Evolutionary conservation across 2,888 invertebrate species (phyloP), one percentile per base, ranked within the genome.

Genomic region (Phasia obesa): DNA sequence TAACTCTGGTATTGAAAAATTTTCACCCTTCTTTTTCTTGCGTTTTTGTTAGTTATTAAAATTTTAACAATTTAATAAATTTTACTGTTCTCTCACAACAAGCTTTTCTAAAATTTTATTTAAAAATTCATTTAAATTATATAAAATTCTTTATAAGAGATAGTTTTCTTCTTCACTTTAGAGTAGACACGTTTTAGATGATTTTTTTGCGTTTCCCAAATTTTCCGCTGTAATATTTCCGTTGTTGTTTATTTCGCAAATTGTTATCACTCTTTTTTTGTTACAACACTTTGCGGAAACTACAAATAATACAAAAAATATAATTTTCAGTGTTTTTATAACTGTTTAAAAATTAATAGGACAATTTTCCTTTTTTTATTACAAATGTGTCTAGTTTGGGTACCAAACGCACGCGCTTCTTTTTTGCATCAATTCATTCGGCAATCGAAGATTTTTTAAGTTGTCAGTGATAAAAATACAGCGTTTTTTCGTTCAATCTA

Each of bases 1-100:
- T 85, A 86, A 89, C 88, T 88, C 65, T 79, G 60, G 38, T 44
- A 38, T 25, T 59, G 49, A 49, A 71, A 79, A 65, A 53, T 65
- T 73, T 80, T 73, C 62, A 60, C 79, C 67, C 31, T 53, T 57
- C n/a, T 38, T 42, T 69, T 47, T 6, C 55, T 31, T 31, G 35
- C 13, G 9, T 67, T 59, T 64, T 13, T 31, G 17, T 27, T 47
- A 47, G 11, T 23, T 64, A n/a, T 42, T 49, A 44, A 11, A 79
- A 73, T 77, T 64, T 73, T n/a, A 27, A 47, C 38, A 64, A 64
- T 57, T 5, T 51, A 4, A 42, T 9, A 59, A 38, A 59, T 51
- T 35, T 13, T 31, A 15, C 42, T 51, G 7, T 25, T 25, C 15
- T 23, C 4, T 5, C 21, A 25, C 23, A 35, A 21, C 21, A 27